phyloP scores from a whole-genome alignment of 2,797 vertebrate species.

The Pipistrellus pygmaeus region DNA sequence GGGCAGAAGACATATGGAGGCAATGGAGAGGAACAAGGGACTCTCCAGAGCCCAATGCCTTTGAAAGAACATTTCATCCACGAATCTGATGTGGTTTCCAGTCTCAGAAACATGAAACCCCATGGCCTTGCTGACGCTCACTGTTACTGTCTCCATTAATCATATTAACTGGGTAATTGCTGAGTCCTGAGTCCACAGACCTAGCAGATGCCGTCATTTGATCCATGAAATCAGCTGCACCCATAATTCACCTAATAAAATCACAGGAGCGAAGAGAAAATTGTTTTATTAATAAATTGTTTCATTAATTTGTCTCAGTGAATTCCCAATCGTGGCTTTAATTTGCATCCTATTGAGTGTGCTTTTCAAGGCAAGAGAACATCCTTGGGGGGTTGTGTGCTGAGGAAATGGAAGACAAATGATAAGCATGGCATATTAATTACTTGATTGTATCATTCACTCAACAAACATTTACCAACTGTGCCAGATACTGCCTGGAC shows the following conservation, averaged over 20 bases:
- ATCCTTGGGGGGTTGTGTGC: constrained; percentile 26
- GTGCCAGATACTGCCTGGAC: not conserved
- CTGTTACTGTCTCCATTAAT: constrained; percentile 59
- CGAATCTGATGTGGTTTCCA: not conserved
- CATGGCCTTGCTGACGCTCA: not conserved
- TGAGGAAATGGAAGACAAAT: constrained; percentile 42
- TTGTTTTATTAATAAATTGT: constrained; percentile 57
- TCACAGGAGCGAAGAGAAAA: constrained; percentile 66
- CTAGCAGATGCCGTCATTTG: constrained; percentile 21
- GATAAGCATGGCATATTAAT: constrained; percentile 65
- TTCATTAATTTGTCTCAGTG: constrained; percentile 67
- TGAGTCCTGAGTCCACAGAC: constrained; percentile 44
- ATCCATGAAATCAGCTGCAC: constrained; percentile 57
- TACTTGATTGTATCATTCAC: constrained; percentile 73
- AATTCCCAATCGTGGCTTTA: constrained; percentile 57
- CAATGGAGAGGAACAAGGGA: constrained; percentile 48
- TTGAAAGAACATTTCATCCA: not conserved
- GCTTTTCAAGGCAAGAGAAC: constrained; percentile 50
- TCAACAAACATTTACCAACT: constrained; percentile 70
- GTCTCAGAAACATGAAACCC: not conserved
- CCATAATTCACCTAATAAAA: constrained; percentile 73
- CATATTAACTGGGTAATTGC: constrained; percentile 75
- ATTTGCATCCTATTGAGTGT: constrained; percentile 64
- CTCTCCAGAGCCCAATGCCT: not conserved
- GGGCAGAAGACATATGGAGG: constrained; percentile 20